Evolutionary conservation across 2,888 invertebrate genomes (phyloP).

Genomic region (Carpatolechia fugitivella): DNA sequence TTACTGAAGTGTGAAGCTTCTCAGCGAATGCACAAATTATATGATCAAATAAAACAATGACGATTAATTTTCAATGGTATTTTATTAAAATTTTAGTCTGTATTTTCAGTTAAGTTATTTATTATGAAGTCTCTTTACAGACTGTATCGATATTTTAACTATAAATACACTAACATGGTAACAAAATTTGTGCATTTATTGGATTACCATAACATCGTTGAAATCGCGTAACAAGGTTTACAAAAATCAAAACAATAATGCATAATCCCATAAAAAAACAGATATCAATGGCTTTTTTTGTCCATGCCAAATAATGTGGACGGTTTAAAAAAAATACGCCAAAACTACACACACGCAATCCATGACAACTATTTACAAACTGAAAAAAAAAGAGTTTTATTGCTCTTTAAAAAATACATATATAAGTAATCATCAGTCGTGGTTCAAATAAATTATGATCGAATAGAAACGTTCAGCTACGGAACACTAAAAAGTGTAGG

Average conservation of each 20-base stretch:
- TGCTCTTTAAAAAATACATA: conserved; percentile 13
- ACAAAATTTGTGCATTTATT: conserved; percentile 37
- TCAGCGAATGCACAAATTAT: too few relatives aligned
- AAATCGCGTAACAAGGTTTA: too few relatives aligned
- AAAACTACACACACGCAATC: not conserved
- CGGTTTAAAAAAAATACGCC: not conserved
- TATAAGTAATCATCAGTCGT: conserved; percentile 45
- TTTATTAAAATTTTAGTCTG: conserved; percentile 68
- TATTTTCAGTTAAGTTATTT: conserved; percentile 52
- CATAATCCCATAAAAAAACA: too few relatives aligned
- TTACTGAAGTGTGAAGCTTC: too few relatives aligned
- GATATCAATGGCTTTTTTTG: not conserved
- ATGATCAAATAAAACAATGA: not conserved
- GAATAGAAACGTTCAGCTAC: conserved; percentile 20
- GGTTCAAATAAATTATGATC: conserved; percentile 35
- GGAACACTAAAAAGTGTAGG: conserved; percentile 16
- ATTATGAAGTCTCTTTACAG: conserved; percentile 54
- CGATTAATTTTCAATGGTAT: conserved; percentile 40
- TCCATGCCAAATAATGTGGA: not conserved
- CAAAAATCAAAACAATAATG: too few relatives aligned
- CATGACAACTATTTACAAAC: not conserved
- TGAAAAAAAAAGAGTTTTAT: not conserved
- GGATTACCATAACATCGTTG: not conserved
- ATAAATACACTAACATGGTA: conserved; percentile 46
- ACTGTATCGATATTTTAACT: conserved; percentile 46